Percentiles rank a stretch among this genome's conserved stretches.
These are phyloP conservation scores for Apistogramma diplotaenia DNA, from an alignment of 2,113 vertebrate genomes.

Conservation along the genomic window DNA sequence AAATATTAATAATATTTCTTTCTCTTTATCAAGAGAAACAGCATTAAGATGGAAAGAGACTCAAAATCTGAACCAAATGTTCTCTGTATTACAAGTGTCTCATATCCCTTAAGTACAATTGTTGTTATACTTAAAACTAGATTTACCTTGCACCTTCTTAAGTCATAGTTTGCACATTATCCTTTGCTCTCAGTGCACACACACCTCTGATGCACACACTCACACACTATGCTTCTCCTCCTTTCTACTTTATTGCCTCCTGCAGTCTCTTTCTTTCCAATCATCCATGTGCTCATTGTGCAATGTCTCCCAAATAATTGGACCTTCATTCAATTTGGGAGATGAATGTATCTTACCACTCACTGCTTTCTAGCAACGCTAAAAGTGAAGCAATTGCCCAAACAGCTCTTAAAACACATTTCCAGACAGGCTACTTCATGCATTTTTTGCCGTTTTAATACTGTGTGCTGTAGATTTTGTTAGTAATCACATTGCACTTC, in stretches of 20 bases:
- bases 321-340: conserved; percentile 27
- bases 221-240: background rate
- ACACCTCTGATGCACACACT: background rate
- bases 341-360: background rate
- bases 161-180: background rate
- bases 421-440: background rate
- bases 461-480: background rate
- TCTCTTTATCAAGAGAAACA: conserved; percentile 17
- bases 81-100: background rate
- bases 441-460: background rate
- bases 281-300: background rate
- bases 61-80: background rate
- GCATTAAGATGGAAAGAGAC: background rate
- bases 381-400: background rate
- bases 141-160: background rate
- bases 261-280: conserved; percentile 7
- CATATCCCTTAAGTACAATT: background rate
- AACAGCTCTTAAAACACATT: background rate
- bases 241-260: conserved; percentile 4
- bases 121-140: background rate
- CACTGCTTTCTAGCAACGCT: background rate
- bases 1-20: conserved; percentile 26
- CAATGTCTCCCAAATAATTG: conserved; percentile 25
- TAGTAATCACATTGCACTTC: background rate
- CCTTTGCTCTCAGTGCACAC: background rate